Base-by-base conservation (phyloP, 2,888 invertebrate genomes). In the Piscicola geometra region DNA sequence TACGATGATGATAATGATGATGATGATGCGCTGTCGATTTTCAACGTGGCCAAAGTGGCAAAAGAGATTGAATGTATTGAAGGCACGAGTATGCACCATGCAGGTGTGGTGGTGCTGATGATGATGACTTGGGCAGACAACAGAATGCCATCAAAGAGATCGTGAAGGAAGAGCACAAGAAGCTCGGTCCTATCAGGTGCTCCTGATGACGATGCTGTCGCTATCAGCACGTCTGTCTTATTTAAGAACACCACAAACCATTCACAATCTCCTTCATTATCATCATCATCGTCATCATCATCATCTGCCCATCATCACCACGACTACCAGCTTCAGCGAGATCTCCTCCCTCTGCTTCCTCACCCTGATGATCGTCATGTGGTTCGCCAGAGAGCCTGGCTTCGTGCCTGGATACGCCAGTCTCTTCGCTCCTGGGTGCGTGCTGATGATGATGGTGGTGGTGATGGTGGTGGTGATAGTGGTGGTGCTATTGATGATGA, bases 141-240 rank as follows among this genome's bases (percentile, higher is more conserved):
- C 12, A 47, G 21, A 47, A 47, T 21, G 50, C 50, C 12, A 21
- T 47, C 50, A 47, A 47, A 21, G 21, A 47, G 9, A 15, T 47
- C 9, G 50, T 76, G 67, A 68, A 33, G 35, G 72, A 71, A 47
- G 78, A 78, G 56, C 76, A 76, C 71, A 50, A 67, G 9, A 70
- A 76, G 33, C 75, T 78, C n/a, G 78, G 78, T 2, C 60, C 28
- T 1, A 67, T 78, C 25, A 78, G 66, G 78, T 78, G 18, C n/a
- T n/a, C n/a, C n/a, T n/a, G n/a, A n/a, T n/a, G n/a, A n/a, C n/a
- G n/a, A n/a, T n/a, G n/a, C n/a, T n/a, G n/a, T n/a, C n/a, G n/a
- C n/a, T n/a, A n/a, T n/a, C n/a, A n/a, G n/a, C n/a, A n/a, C n/a
- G n/a, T n/a, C n/a, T n/a, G n/a, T n/a, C n/a, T n/a, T n/a, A n/a